These are phyloP conservation scores for Diorhabda sublineata DNA, from an alignment of 1,140 invertebrate species.

Conservation along the genomic window DNA sequence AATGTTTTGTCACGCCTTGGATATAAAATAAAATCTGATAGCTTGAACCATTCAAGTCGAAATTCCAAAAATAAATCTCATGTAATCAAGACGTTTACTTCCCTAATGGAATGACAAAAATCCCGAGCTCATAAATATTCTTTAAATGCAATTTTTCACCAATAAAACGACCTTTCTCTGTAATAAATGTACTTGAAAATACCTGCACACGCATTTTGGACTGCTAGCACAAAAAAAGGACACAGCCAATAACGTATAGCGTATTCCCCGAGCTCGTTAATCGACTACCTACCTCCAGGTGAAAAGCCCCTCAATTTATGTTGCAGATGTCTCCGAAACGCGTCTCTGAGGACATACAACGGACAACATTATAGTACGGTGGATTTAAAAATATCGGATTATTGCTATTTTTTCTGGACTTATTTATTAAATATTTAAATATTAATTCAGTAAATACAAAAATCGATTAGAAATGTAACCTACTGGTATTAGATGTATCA, in stretches of 20 bases:
- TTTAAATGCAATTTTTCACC: background rate
- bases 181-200: slow-evolving; percentile 3
- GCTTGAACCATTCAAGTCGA: too few relatives aligned
- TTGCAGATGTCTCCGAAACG: too few relatives aligned
- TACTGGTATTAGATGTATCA: too few relatives aligned
- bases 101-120: background rate
- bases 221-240: background rate
- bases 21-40: too few relatives aligned
- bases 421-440: too few relatives aligned
- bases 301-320: background rate
- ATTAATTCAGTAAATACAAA: too few relatives aligned
- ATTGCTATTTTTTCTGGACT: too few relatives aligned
- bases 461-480: too few relatives aligned
- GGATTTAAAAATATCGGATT: too few relatives aligned
- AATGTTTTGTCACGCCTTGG: too few relatives aligned
- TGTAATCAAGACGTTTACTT: background rate
- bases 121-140: background rate
- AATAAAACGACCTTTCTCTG: background rate
- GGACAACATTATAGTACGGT: too few relatives aligned
- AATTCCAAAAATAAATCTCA: background rate
- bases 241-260: background rate
- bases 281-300: background rate
- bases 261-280: background rate
- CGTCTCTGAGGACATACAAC: too few relatives aligned
- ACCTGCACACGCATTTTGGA: background rate